Base-by-base conservation (phyloP, 2,888 invertebrate species). In the Selenia dentaria region DNA sequence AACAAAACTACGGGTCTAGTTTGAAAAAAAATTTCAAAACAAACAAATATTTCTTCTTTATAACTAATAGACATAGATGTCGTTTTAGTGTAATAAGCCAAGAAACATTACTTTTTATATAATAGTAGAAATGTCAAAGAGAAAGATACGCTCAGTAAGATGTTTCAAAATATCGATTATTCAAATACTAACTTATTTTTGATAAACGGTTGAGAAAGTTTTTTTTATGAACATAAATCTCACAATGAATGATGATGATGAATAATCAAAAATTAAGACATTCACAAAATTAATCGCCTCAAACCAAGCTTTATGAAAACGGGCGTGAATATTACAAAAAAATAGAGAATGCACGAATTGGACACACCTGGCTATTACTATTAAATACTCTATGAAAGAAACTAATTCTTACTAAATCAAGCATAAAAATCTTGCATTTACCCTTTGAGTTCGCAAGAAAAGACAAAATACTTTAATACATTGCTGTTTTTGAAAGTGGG, bases 271-370 rank as follows among this genome's bases (percentile, higher is more conserved):
- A 32, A 37, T 43, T 39, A 43, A 43, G 38, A 49, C 28, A 49
- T 49, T 32, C 20, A 1, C 6, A 44, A 11, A 37, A 37, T 48
- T 37, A 38, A 48, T 48, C 9, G 37, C 41, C 37, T 42, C 18
- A 11, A 48, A 48, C 47, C 37, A 42, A 41, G 37, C 27, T 48
- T 34, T 28, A 38, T 18, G 12, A 33, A 65, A 33, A 54, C 42
- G 65, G 67, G 70, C 77, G 70, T 75, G 71, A 71, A 67, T 70
- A 66, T 66, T 57, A 64, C 62, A 55, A 63, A 54, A 51, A 45
- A 11, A 10, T 45, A 29, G 25, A 47, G 22, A 28, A 3, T 52
- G 50, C 50, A 44, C 38, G 36, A 51, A 59, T 53, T 54, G 34
- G 48, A 49, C 34, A 54, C 70, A 74, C 69, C 74, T 70, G 72